Conservation (phyloP, 2,113 vertebrate species). For the Oenanthe oenanthe region DNA sequence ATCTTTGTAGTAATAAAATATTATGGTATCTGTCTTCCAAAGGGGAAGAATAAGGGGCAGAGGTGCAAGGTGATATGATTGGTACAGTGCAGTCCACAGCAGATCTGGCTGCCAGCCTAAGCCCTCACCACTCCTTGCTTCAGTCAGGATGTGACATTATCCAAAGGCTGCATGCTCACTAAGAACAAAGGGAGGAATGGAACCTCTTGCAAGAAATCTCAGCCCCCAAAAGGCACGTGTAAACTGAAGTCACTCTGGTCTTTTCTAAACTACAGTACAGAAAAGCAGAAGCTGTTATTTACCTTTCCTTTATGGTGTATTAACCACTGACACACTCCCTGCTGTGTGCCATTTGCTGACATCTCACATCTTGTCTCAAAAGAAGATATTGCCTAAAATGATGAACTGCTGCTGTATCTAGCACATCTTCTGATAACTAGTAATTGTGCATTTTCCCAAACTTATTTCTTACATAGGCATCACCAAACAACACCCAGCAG, state of each 20-base stretch:
- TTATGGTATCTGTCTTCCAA: neutral
- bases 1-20: neutral
- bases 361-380: neutral
- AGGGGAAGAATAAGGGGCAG: neutral
- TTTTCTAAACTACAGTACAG: rapidly evolving
- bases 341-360: neutral
- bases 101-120: neutral
- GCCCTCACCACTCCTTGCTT: neutral
- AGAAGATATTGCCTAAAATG: neutral
- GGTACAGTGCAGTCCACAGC: neutral
- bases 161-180: neutral
- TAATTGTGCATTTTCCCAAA: neutral
- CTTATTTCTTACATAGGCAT: rapidly evolving
- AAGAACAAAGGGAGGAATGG: neutral
- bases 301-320: neutral
- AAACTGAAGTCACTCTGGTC: neutral
- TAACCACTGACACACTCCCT: neutral
- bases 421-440: neutral
- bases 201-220: neutral
- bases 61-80: neutral
- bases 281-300: neutral
- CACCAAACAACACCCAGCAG: neutral
- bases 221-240: rapidly evolving
- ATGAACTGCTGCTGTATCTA: neutral
- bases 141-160: neutral